Evolutionary conservation across 2,113 vertebrate genomes (phyloP).

Genomic region (Origma solitaria): DNA sequence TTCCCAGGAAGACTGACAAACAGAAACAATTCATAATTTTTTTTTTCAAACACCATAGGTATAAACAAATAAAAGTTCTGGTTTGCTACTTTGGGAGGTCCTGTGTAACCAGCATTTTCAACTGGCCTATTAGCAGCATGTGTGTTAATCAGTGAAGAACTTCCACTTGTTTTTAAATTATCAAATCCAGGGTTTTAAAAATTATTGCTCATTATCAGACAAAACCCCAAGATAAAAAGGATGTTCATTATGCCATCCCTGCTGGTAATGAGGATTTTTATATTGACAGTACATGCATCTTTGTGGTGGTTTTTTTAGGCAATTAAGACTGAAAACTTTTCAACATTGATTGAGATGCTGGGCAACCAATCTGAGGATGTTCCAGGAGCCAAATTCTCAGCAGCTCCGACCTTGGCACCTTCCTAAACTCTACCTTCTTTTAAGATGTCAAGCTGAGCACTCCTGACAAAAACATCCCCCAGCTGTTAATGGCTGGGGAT

Average conservation of each 20-base stretch:
- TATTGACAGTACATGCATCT: background rate
- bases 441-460: background rate
- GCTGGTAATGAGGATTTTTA: background rate
- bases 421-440: background rate
- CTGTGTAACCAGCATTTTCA: background rate
- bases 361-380: background rate
- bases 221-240: background rate
- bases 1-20: constrained; percentile 24
- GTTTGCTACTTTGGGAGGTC: background rate
- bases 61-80: constrained; percentile 45
- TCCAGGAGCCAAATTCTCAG: background rate
- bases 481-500: background rate
- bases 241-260: background rate
- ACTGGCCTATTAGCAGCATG: constrained; percentile 4
- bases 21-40: constrained; percentile 5
- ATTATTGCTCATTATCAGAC: constrained; percentile 41
- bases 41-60: background rate
- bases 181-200: constrained; percentile 10
- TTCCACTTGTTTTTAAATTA: background rate
- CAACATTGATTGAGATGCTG: background rate
- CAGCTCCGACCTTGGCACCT: background rate
- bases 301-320: background rate
- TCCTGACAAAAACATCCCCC: background rate
- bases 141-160: background rate
- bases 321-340: background rate